Evolutionary conservation across 2,888 invertebrate genomes (phyloP), one percentile per base, ranked within the genome.

Genomic region (Patella pellucida): DNA sequence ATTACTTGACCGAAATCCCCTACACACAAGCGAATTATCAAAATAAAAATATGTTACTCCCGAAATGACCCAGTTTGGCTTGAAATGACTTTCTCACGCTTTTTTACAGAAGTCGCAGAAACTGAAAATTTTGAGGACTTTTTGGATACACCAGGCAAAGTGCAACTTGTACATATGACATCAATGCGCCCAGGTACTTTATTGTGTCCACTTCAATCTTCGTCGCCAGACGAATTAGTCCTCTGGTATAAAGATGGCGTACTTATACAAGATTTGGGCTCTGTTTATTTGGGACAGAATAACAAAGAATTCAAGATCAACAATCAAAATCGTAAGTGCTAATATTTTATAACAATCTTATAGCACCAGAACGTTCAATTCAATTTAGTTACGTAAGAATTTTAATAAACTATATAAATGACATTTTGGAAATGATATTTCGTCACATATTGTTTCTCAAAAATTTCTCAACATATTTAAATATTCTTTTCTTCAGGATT

Each of bases 211-310:
- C 74, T 87, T 9, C 76, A 71, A 3, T 82, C 79, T 69, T 71
- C 78, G 3, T 72, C 81, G 0, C 76, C 79, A 2, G 85, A 87
- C 69, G 79, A 85, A 70, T 81, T 84, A 11, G 81, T 84, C 3
- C 74, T 85, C 7, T 87, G 87, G 87, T 86, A 81, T 75, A 87
- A 87, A 78, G 87, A 87, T 78, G 87, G 86, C 3, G 68, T 81
- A 2, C 79, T 83, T 4, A 74, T 81, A 1, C 72, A 68, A n/a
- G 52, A 23, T 23, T 15, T 68, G 0, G 62, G 23, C 3, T 62
- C 62, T 12, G 14, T 62, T 11, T 62, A 62, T 23, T 41, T 41
- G 41, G 41, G 41, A 41, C 41, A 41, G 7, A 41, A 41, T 41
- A 41, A 41, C 41, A 41, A 41, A 0, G 41, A 41, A 41, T 41